Evolutionary conservation across 1,140 invertebrate genomes (phyloP).

Genomic region (Lordiphosa mommai): DNA sequence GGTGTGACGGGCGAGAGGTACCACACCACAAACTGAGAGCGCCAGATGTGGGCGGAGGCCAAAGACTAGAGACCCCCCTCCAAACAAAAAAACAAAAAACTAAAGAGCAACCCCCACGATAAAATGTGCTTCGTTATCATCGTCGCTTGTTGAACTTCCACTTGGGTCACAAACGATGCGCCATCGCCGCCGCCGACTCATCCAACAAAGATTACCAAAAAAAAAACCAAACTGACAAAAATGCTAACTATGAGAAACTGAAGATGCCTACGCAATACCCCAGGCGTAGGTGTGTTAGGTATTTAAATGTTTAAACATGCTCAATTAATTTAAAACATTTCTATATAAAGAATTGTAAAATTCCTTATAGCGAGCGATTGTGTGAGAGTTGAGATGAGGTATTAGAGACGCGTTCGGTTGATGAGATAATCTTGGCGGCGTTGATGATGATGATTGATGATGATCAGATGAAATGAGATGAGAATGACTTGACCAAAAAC

Average conservation of each 20-base stretch:
- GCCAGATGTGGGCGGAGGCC: too few species aligned
- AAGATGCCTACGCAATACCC: slow-evolving; percentile 36
- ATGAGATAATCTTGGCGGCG: slow-evolving; percentile 16
- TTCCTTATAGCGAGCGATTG: slow-evolving; percentile 76
- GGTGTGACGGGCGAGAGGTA: slow-evolving; percentile 19
- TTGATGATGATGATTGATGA: slow-evolving; percentile 46
- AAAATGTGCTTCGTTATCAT: too few species aligned
- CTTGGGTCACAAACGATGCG: slow-evolving; percentile 12
- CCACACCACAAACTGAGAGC: slow-evolving; percentile 3
- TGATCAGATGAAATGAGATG: slow-evolving; percentile 28
- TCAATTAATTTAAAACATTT: slow-evolving; percentile 58
- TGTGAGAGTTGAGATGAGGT: slow-evolving; percentile 34
- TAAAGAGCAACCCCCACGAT: too few species aligned
- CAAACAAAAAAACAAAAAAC: slow-evolving; percentile 9
- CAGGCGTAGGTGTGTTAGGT: slow-evolving; percentile 56
- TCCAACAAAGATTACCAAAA: slow-evolving; percentile 34
- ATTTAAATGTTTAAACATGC: slow-evolving; percentile 66
- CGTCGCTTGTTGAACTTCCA: too few species aligned
- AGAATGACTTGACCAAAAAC: slow-evolving; percentile 43
- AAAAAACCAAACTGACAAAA: slow-evolving; percentile 7
- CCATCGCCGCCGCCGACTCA: slow-evolving; percentile 50
- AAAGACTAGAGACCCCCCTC: too few species aligned
- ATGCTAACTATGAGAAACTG: slow-evolving; percentile 33
- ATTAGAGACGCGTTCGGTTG: slow-evolving; percentile 41
- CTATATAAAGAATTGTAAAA: slow-evolving; percentile 76